phyloP scores from a whole-genome alignment of 2,888 invertebrate species.

The Lepidocyrtinus sp. region DNA sequence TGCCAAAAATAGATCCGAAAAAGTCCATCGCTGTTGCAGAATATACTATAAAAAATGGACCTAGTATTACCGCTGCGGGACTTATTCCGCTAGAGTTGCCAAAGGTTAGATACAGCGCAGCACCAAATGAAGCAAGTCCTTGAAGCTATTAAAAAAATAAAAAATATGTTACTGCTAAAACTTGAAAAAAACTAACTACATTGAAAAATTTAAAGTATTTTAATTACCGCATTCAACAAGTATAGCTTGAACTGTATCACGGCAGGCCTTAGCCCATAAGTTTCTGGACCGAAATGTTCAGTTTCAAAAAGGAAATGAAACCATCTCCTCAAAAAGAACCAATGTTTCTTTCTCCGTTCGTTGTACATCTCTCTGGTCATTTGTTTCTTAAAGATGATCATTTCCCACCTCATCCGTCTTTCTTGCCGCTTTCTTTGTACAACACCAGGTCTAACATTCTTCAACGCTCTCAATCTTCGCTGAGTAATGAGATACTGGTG shows the following conservation, averaged over 20 bases:
- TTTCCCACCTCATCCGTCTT: neutral
- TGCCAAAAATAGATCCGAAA: constrained; percentile 41
- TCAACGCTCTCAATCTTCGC: neutral
- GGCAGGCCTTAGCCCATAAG: constrained; percentile 6
- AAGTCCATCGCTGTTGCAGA: constrained; percentile 28
- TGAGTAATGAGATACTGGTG: neutral
- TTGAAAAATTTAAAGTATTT: too few relatives aligned
- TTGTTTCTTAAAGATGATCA: too few relatives aligned
- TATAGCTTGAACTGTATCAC: constrained; percentile 33
- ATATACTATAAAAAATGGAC: constrained; percentile 2
- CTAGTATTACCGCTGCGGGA: neutral
- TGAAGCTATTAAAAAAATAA: constrained; percentile 27
- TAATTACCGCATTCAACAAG: constrained; percentile 29
- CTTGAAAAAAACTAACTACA: too few relatives aligned
- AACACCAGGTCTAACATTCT: neutral
- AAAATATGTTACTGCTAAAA: too few relatives aligned
- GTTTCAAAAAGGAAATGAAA: too few relatives aligned
- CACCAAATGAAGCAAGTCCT: neutral
- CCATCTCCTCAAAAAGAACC: too few relatives aligned
- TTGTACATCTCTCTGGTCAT: too few relatives aligned
- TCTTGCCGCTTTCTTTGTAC: neutral
- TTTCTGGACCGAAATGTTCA: too few relatives aligned
- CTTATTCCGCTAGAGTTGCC: neutral
- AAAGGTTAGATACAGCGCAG: neutral
- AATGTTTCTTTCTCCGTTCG: too few relatives aligned